Base-by-base conservation (phyloP, 2,113 vertebrate species). In the Anolis sagrei region DNA sequence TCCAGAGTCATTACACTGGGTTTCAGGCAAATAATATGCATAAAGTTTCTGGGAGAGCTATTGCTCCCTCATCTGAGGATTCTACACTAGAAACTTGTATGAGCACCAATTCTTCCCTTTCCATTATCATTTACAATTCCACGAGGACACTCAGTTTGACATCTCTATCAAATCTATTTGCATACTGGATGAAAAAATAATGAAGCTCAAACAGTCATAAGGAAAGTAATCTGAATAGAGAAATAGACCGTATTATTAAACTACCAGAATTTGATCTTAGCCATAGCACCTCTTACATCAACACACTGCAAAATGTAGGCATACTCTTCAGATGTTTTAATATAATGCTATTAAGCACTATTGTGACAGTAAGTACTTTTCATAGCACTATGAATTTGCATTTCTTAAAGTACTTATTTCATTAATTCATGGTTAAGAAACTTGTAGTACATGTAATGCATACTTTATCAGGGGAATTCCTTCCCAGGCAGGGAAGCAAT, bases 151-250 rank as follows among this genome's bases (percentile, higher is more conserved):
- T 76, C 29, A 64, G 21, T 64, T 74, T 75, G 75, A 36, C 44
- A 86, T 75, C 58, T 81, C 44, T 49, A 80, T 66, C 39, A 62
- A 74, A 75, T 39, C 36, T 64, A 73, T 84, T 69, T 78, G 75
- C 68, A 73, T 82, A 72, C 80, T 19, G 80, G 80, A 72, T 58
- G 64, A 58, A 70, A 74, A 78, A 78, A 78, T 70, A 85, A 78
- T 70, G 64, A 49, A 76, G 49, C 29, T 68, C 73, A 76, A 49
- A 76, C 73, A 84, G 29, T 29, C 34, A 74, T 34, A 39, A 74
- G 39, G 36, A 66, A 70, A 80, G n/a, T 64, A 74, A 62, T 86
- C 54, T 75, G 36, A 73, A 80, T 21, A 72, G 54, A 80, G 84
- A 80, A 80, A 80, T n/a, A 48, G 34, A 74, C 61, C 36, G 64